Conservation (phyloP, 1,140 invertebrate genomes). For the Bombus pascuorum region DNA sequence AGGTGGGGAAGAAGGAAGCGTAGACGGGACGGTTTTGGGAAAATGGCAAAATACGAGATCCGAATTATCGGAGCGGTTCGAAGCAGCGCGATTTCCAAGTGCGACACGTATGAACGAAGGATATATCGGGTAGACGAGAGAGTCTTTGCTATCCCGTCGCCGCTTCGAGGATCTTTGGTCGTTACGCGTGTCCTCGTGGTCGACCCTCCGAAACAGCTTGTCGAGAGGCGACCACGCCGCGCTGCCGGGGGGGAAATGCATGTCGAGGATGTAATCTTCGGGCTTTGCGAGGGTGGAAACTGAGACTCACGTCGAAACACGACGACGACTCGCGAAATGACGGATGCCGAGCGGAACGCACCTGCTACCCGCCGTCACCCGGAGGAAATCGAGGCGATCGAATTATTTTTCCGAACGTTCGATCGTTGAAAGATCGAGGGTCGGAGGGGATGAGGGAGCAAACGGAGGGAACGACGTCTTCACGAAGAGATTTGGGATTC, state of each 20-base stretch:
- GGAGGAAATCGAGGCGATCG: conserved; percentile 39
- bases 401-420: conserved; percentile 38
- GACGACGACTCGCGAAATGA: conserved; percentile 45
- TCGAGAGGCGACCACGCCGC: neutral
- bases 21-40: conserved; percentile 43
- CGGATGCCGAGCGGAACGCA: conserved; percentile 37
- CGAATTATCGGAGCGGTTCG: conserved; percentile 61
- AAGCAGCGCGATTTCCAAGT: conserved; percentile 62
- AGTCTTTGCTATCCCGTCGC: neutral
- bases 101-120: conserved; percentile 55
- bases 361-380: conserved; percentile 33
- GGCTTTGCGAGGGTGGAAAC: conserved; percentile 23
- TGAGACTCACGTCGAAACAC: conserved; percentile 33
- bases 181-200: conserved; percentile 35
- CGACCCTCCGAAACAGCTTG: conserved; percentile 4
- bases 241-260: conserved; percentile 4
- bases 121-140: conserved; percentile 35
- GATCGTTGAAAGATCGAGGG: conserved; percentile 30
- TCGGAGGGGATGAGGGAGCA: neutral
- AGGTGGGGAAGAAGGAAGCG: conserved; percentile 27
- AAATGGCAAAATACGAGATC: conserved; percentile 67
- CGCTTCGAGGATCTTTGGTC: conserved; percentile 18
- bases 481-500: conserved; percentile 4
- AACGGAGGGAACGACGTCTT: neutral
- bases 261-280: conserved; percentile 45